Evolutionary conservation across 2,797 vertebrate species (phyloP), one percentile per base, ranked within the genome.

Genomic region (Hozukius guyotensis): DNA sequence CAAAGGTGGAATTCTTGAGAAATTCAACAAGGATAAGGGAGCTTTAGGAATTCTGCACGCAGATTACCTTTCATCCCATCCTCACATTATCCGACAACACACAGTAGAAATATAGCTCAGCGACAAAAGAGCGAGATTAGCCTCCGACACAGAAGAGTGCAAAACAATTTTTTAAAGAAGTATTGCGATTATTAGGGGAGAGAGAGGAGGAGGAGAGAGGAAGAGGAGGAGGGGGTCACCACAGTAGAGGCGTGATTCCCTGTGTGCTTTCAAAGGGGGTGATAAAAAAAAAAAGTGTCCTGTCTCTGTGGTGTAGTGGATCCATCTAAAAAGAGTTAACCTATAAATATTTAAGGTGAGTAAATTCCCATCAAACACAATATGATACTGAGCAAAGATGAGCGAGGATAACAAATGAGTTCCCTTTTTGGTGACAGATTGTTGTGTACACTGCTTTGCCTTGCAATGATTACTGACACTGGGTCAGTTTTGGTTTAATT

Each of bases 1-100:
- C 92, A 94, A 93, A 94, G 94, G 93, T 95, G 91, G 89, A 94
- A 95, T 95, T 94, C 93, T 94, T 91, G 91, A 94, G 93, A 94
- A 95, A 94, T 94, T 93, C 93, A 94, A 94, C 93, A 93, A 92
- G 91, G 92, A 93, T 93, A 93, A 91, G 91, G 88, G 88, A 92
- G 94, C 91, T 94, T 93, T 92, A 92, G 88, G 89, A 94, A 94
- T 93, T 94, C 87, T 93, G 91, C 90, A 93, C 88, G 83, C 90
- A 92, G 93, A 91, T 93, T 94, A 94, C 92, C 90, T 93, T 95
- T 93, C 91, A 90, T 90, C 88, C 90, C 87, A 90, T 89, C 88
- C 86, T 82, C 89, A 93, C 88, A 91, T 92, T 92, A 93, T 91
- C 90, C 84, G 85, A 93, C 93, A 94, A 94, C 92, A 93, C 91